Base-by-base conservation (phyloP, 2,888 invertebrate genomes). In the Trichogramma evanescens region DNA sequence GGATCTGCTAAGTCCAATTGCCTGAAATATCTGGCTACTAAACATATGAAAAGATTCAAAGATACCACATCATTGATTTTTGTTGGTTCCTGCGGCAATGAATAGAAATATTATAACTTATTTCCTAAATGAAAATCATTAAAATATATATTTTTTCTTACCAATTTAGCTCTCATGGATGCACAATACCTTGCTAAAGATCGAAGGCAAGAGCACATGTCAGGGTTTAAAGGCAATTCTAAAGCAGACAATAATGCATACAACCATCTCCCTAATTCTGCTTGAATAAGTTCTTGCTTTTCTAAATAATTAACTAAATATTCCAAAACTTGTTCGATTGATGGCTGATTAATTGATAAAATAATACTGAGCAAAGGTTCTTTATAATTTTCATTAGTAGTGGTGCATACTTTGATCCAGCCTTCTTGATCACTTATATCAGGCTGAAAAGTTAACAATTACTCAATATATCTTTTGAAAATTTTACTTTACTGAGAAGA, bases 1-100 rank as follows among this genome's bases (percentile, higher is more conserved):
- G 70, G 58, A 68, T 89, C 89, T 40, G 85, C 86, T 70, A 91
- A 80, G 78, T 91, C 91, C 66, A 82, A 79, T 75, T 92, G 91
- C 65, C 85, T 82, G 78, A 88, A 91, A 78, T 88, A 89, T 69
- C 84, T 82, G 48, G 86, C 83, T 51, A 91, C 85, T 66, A 91
- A 78, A 75, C 89, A 89, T 71, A 91, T 89, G 69, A 88, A 84
- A 55, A 91, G 80, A 78, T 89, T 91, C 48, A 89, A 73, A 6
- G 87, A 82, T 53, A 79, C 76, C 51, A 81, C 82, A 49, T 79
- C 73, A 6, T 65, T 65, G 45, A 52, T 54, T 42, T 65, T 60
- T 49, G 51, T 59, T 54, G 52, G 59, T 64, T 66, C 66, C 69
- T 69, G 63, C 3, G 26, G 1, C 26, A 26, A 26, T 42, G 26